Conservation (phyloP, 2,888 invertebrate genomes). For the Xanthorhoe spadicearia region DNA sequence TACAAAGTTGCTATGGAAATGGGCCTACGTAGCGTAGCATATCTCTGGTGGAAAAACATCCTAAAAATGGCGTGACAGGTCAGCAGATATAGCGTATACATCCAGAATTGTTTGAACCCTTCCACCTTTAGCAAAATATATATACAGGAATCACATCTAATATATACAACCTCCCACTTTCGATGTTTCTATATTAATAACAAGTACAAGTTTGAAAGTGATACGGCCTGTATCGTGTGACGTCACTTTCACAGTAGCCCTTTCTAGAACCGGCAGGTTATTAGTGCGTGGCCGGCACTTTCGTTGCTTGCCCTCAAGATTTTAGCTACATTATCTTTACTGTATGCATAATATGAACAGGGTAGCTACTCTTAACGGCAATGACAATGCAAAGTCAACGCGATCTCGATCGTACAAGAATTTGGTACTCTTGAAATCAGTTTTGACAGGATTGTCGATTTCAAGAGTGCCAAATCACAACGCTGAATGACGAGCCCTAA, state of each 20-base stretch:
- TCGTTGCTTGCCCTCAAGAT: constrained; percentile 29
- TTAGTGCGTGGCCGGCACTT: constrained; percentile 45
- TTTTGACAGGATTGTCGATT: too few species aligned
- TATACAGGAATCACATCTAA: too few species aligned
- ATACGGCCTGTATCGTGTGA: constrained; percentile 27
- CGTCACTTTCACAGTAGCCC: constrained; percentile 42
- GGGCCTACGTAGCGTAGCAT: too few species aligned
- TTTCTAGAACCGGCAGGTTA: constrained; percentile 43
- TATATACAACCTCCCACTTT: background rate
- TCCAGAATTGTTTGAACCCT: background rate
- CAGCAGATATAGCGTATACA: background rate
- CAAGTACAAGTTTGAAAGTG: constrained; percentile 24
- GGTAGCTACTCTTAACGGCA: too few species aligned
- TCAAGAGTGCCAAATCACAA: too few species aligned
- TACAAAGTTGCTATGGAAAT: too few species aligned
- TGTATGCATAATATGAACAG: background rate
- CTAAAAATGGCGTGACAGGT: background rate
- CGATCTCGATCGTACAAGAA: too few species aligned
- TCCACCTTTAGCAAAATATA: background rate
- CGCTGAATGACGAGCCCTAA: too few species aligned
- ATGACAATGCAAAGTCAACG: too few species aligned
- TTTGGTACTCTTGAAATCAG: too few species aligned
- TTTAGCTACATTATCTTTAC: constrained; percentile 1
- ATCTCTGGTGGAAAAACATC: too few species aligned
- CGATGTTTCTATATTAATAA: constrained; percentile 12